A percentile compares a stretch with the other conserved stretches of the same genome.
These are phyloP conservation scores for Hemibagrus wyckioides DNA, from an alignment of 2,113 vertebrate species.

Conservation along the genomic window DNA sequence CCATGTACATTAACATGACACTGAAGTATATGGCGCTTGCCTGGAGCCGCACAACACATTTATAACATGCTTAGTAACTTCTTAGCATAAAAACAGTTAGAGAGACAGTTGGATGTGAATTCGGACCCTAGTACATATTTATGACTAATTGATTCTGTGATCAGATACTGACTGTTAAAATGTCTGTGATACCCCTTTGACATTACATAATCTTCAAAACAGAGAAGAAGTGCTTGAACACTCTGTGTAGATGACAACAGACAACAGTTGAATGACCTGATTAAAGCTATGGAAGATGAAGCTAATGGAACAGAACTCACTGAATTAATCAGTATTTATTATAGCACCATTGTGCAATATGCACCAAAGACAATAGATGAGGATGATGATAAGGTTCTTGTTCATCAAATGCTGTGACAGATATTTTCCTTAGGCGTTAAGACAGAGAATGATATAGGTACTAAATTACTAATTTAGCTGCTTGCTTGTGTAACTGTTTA, in stretches of 20 bases:
- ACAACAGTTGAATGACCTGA: neutral
- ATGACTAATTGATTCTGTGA: neutral
- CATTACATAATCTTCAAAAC: neutral
- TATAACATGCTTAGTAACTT: neutral
- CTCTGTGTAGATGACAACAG: neutral
- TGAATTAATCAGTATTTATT: slow-evolving; percentile 1
- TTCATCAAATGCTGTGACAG: neutral
- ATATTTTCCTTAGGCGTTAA: neutral
- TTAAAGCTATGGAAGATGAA: neutral
- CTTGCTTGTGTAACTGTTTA: neutral
- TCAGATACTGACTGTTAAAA: neutral
- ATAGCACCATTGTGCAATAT: neutral
- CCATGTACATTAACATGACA: neutral
- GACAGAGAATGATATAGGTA: neutral
- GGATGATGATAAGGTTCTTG: neutral
- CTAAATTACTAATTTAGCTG: neutral
- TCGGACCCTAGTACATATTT: neutral
- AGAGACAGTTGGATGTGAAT: neutral
- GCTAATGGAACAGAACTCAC: neutral
- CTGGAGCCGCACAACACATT: neutral
- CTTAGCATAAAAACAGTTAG: neutral
- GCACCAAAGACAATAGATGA: neutral
- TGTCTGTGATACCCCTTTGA: neutral
- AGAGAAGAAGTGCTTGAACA: neutral
- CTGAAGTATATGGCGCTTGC: neutral